A percentile compares a stretch with the other conserved stretches of the same genome.
phyloP scores from a whole-genome alignment of 2,113 vertebrate species.

The Cyphomyrus plagiostoma region DNA sequence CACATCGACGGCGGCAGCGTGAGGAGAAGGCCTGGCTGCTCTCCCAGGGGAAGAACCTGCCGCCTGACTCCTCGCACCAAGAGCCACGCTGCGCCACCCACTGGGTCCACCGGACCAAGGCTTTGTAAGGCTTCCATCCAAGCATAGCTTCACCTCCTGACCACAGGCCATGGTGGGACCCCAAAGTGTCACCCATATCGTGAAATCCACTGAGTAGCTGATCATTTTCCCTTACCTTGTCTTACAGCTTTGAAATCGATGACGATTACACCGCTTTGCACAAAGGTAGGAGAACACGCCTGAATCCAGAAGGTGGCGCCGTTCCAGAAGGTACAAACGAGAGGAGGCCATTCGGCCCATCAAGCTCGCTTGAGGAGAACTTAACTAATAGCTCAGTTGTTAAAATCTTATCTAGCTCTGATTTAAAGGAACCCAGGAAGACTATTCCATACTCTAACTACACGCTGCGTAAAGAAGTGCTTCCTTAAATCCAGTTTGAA shows the following conservation, averaged over 20 bases:
- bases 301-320: neutral
- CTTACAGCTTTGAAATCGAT: slow-evolving; percentile 83
- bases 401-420: too few species aligned
- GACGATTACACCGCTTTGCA: slow-evolving; percentile 93
- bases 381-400: too few species aligned
- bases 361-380: too few species aligned
- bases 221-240: slow-evolving; percentile 19
- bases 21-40: slow-evolving; percentile 87
- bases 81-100: slow-evolving; percentile 76
- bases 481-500: too few species aligned
- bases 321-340: too few species aligned
- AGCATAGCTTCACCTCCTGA: neutral
- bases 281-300: slow-evolving; percentile 73
- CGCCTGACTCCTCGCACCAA: slow-evolving; percentile 79
- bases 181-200: neutral
- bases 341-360: too few species aligned
- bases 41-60: slow-evolving; percentile 86
- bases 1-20: slow-evolving; percentile 81
- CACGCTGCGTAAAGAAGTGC: too few species aligned
- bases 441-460: too few species aligned
- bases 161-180: neutral
- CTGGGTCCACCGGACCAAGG: slow-evolving; percentile 70
- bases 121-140: slow-evolving; percentile 70
- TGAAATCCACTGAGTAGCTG: neutral
- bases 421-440: too few species aligned